Conservation (phyloP, 2,888 invertebrate species). For the Geophilus truncorum region DNA sequence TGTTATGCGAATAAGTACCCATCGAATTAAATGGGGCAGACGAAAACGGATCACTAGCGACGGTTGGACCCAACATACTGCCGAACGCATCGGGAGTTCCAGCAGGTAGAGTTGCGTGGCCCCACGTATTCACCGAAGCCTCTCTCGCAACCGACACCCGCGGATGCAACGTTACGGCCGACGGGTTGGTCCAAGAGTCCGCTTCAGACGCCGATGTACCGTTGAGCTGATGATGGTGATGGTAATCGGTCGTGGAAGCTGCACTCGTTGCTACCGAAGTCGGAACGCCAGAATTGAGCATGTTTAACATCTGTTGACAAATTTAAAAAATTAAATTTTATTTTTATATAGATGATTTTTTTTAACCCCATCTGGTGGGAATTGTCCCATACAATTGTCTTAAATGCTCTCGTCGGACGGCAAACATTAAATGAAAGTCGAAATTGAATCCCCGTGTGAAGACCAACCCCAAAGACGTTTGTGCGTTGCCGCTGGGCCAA, state of each 20-base stretch:
- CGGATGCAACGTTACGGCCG: constrained; percentile 37
- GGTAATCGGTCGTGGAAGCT: constrained; percentile 39
- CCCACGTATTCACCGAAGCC: constrained; percentile 35
- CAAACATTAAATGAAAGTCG: background rate
- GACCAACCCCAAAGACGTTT: background rate
- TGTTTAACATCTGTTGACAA: constrained; percentile 40
- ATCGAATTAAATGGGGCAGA: constrained; percentile 38
- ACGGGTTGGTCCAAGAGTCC: constrained; percentile 37
- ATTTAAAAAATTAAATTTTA: background rate
- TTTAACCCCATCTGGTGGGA: background rate
- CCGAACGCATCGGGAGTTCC: constrained; percentile 29
- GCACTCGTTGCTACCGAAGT: constrained; percentile 35
- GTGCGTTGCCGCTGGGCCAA: background rate
- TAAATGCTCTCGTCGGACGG: background rate
- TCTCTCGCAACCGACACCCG: constrained; percentile 34
- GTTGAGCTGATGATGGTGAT: constrained; percentile 37
- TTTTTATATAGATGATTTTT: background rate
- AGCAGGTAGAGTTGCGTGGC: constrained; percentile 19
- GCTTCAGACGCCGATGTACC: constrained; percentile 33
- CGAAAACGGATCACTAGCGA: constrained; percentile 37
- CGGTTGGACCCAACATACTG: constrained; percentile 25
- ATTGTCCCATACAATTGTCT: background rate
- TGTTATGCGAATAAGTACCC: constrained; percentile 37
- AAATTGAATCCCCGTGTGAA: background rate
- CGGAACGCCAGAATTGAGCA: constrained; percentile 39